Percentiles rank a stretch among this genome's conserved stretches.
phyloP scores from a whole-genome alignment of 2,113 vertebrate species.

The Bufo bufo region DNA sequence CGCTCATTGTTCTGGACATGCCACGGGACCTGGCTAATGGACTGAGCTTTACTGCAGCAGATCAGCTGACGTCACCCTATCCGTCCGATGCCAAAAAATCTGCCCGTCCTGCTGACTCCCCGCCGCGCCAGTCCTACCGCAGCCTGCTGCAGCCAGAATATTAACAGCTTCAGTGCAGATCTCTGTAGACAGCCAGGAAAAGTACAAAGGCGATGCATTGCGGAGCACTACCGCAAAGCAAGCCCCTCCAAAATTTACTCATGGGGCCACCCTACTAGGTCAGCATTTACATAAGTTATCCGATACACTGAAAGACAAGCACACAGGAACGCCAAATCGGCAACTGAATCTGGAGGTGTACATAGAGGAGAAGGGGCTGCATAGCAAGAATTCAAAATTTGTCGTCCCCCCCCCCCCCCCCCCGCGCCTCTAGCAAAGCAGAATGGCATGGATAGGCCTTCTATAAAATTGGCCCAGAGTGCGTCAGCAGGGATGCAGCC shows the following conservation, averaged over 20 bases:
- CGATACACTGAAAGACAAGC: too few relatives aligned
- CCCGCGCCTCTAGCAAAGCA: too few relatives aligned
- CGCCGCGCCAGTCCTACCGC: conserved; percentile 55
- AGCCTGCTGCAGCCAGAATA: conserved; percentile 58
- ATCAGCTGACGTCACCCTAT: conserved; percentile 69
- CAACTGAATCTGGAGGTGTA: too few relatives aligned
- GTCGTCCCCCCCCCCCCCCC: too few relatives aligned
- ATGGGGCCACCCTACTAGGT: not conserved
- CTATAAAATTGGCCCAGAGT: too few relatives aligned
- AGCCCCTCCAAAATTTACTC: not conserved
- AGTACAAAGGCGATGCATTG: not conserved
- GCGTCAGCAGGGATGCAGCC: too few relatives aligned
- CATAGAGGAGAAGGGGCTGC: too few relatives aligned
- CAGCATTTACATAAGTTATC: not conserved
- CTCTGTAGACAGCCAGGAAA: not conserved
- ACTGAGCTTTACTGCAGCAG: conserved; percentile 74
- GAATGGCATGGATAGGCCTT: too few relatives aligned
- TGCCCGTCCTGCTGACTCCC: conserved; percentile 58
- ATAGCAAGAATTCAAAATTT: too few relatives aligned
- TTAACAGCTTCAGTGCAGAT: not conserved
- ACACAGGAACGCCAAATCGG: too few relatives aligned
- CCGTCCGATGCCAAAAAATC: conserved; percentile 67
- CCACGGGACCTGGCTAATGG: conserved; percentile 75
- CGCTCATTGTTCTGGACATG: conserved; percentile 79
- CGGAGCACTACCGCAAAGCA: not conserved